Base-by-base conservation (phyloP, 2,797 vertebrate species). In the Lutjanus argentimaculatus region DNA sequence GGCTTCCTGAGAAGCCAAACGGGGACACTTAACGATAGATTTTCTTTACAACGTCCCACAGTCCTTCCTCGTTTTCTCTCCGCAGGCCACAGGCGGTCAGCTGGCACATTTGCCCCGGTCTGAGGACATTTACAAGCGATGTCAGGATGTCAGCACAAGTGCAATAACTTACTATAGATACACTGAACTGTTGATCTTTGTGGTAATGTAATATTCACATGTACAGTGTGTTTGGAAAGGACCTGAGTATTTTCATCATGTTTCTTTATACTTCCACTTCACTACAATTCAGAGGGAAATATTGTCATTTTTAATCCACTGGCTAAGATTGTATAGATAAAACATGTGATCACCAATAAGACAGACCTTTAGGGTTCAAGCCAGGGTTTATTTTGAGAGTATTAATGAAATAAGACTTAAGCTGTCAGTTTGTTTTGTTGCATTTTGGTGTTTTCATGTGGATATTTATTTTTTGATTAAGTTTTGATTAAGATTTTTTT, bases 101-200 rank as follows among this genome's bases (percentile, higher is more conserved):
- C 25, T 21, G 42, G 43, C 73, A 90, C 82, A 74, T 87, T 74
- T 88, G 85, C 75, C 73, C 81, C 58, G 0, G 17, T 79, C 80
- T 76, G 61, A 72, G 25, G 25, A 30, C 25, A 30, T 30, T 30
- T 30, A 30, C 25, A 30, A 30, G 48, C 16, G 13, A 75, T 56
- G 67, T 79, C 78, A 59, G 71, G 57, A 80, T 74, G 64, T 81
- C 56, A 70, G 48, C 30, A 62, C 36, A 4, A 55, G 22, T 10
- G 67, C 75, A 21, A 14, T 63, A 66, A 82, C 16, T 52, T n/a
- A 15, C 45, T 21, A 70, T 6, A 36, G 70, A 45, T 76, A 77
- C 48, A 82, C 78, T 49, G 12, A 53, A 46, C 43, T 56, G 8
- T 15, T 58, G 49, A 79, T 7, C 67, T 14, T 17, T 45, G 16